Evolutionary conservation across 2,888 invertebrate genomes (phyloP), one percentile per base, ranked within the genome.

Genomic region (Lasioglossum morio): DNA sequence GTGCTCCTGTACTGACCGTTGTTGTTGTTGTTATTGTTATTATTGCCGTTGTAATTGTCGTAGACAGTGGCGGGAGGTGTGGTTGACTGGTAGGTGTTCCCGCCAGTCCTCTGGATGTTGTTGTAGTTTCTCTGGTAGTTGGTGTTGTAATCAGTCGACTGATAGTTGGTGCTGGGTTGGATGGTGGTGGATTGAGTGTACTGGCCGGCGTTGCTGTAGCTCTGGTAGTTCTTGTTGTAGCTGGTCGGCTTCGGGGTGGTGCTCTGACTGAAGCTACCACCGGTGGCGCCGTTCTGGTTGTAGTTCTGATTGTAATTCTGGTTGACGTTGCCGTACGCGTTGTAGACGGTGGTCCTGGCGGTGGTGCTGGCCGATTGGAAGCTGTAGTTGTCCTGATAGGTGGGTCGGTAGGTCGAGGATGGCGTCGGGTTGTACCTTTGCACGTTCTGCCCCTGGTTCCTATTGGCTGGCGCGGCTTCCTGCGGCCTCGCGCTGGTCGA

Each of bases 111-210:
- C 77, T 94, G 94, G n/a, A 94, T 92, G 66, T 92, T 94, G 84
- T 93, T 94, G 83, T 94, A 94, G 78, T 87, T 94, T 34, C 93
- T 92, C 78, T 94, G 92, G 77, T 92, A 91, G 82, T 92, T 93
- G 1, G 91, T 92, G 79, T 92, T 92, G 79, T 92, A 94, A 72
- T 95, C 94, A 73, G 86, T 92, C 2, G 90, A 74, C 77, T 93
- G 94, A 70, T 92, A 94, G 81, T 92, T 93, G 14, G 92, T 92
- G 48, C 89, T 94, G 14, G 94, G 93, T 16, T 91, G 90, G 10
- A 87, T 48, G 14, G 95, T 94, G 0, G 94, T 94, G 5, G 94
- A 90, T 69, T 92, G 93, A 1, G 87, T 82, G 78, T 89, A 92
- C 48, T 92, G 91, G 72, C 91, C 66, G 77, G 87, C 89, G n/a